Conservation (phyloP, 2,113 vertebrate genomes). For the rabbit (Oryctolagus cuniculus) region DNA sequence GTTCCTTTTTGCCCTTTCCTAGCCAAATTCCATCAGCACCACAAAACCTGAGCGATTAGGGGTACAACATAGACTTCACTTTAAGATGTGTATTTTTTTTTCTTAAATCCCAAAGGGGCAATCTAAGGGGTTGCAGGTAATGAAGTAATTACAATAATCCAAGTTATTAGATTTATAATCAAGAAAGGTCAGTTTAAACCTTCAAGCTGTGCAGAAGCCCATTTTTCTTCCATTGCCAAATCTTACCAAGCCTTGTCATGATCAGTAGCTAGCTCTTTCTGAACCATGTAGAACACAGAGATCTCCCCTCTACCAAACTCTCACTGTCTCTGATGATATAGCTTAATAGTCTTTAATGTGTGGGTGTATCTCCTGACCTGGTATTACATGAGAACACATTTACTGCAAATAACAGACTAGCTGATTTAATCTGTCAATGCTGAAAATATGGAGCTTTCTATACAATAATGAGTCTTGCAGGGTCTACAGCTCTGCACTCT, state of each 20-base stretch:
- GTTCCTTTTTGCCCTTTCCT: background rate
- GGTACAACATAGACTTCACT: background rate
- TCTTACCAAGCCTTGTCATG: background rate
- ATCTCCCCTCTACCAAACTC: background rate
- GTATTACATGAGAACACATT: background rate
- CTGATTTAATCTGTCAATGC: background rate
- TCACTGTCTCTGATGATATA: no score
- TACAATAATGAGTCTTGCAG: background rate
- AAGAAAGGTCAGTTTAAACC: background rate
- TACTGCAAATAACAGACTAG: slow-evolving; percentile 1
- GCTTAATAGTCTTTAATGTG: background rate
- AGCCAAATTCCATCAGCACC: background rate
- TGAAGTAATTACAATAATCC: background rate
- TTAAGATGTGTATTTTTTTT: background rate
- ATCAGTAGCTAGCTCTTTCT: background rate
- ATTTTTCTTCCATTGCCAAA: background rate
- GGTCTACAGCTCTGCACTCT: background rate
- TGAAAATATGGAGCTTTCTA: slow-evolving; percentile 6
- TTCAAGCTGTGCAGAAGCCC: background rate
- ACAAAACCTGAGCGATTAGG: background rate
- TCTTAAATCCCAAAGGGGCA: background rate
- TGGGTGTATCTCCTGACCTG: background rate
- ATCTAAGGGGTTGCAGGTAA: background rate
- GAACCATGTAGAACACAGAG: background rate
- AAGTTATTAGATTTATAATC: background rate